These are phyloP conservation scores for Sphyrna mokarran DNA, from an alignment of 2,113 vertebrate genomes.

Conservation along the genomic window DNA sequence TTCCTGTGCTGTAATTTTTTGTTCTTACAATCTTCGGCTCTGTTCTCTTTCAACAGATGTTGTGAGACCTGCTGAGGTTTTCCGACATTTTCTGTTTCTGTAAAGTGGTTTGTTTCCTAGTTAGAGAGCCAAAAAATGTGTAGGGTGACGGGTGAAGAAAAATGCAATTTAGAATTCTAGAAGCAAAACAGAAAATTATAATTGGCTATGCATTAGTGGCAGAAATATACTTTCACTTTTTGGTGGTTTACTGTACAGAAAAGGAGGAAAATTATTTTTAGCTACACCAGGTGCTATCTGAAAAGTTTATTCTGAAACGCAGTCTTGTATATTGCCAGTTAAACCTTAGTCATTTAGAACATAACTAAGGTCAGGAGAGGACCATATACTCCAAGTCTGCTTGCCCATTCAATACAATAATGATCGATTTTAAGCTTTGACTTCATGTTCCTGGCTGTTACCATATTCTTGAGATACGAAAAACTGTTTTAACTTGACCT, in stretches of 20 bases:
- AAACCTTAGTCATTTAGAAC: background rate
- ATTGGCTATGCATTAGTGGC: background rate
- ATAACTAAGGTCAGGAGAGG: no score
- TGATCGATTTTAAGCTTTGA: no score
- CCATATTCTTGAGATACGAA: no score
- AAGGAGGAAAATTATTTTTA: background rate
- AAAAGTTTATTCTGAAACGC: background rate
- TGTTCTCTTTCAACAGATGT: no score
- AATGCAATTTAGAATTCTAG: background rate
- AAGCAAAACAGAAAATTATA: background rate
- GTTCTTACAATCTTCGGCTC: no score
- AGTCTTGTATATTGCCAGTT: background rate
- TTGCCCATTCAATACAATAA: no score
- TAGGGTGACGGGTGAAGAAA: rapidly evolving
- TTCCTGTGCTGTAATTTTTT: no score
- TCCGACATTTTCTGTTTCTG: no score
- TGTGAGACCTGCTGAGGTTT: no score
- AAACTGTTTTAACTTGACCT: no score
- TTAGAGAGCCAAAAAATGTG: background rate
- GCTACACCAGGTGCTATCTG: background rate
- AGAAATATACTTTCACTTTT: background rate
- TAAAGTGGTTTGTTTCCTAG: background rate
- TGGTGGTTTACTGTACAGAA: background rate
- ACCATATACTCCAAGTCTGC: no score
- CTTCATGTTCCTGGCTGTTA: no score